These are phyloP conservation scores for Hiodon tergisus DNA, from an alignment of 2,113 vertebrate genomes.

Conservation along the genomic window DNA sequence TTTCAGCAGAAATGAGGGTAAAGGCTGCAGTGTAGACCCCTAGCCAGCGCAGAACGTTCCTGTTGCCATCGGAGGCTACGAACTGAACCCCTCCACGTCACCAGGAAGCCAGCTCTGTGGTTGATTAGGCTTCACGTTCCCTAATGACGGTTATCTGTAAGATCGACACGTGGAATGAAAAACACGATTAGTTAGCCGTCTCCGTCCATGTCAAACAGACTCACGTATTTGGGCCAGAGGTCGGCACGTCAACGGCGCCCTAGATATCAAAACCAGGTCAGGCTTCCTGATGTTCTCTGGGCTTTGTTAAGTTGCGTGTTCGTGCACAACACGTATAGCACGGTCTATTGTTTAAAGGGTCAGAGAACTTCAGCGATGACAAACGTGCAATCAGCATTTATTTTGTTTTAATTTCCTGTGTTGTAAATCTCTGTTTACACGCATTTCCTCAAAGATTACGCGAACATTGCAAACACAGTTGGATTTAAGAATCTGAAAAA, in stretches of 20 bases:
- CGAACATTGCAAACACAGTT: too few relatives aligned
- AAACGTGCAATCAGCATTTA: too few relatives aligned
- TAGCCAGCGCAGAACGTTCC: not conserved
- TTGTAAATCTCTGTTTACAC: too few relatives aligned
- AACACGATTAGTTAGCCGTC: conserved; percentile 6
- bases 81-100: not conserved
- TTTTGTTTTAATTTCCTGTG: too few relatives aligned
- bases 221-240: conserved; percentile 3
- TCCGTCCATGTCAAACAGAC: too few relatives aligned
- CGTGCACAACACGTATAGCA: too few relatives aligned
- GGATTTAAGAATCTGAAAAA: too few relatives aligned
- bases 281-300: not conserved
- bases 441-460: too few relatives aligned
- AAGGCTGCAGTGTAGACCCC: not conserved
- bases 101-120: conserved; percentile 21
- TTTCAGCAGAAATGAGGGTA: not conserved
- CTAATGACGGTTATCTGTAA: conserved; percentile 2
- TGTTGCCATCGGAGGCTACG: not conserved
- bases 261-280: not conserved
- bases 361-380: not conserved
- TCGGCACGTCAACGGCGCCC: not conserved
- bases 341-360: not conserved
- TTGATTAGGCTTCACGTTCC: conserved; percentile 13
- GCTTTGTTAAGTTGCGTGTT: not conserved
- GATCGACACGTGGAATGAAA: not conserved